phyloP scores from a whole-genome alignment of 2,888 invertebrate species.

The Eristalis intricaria region DNA sequence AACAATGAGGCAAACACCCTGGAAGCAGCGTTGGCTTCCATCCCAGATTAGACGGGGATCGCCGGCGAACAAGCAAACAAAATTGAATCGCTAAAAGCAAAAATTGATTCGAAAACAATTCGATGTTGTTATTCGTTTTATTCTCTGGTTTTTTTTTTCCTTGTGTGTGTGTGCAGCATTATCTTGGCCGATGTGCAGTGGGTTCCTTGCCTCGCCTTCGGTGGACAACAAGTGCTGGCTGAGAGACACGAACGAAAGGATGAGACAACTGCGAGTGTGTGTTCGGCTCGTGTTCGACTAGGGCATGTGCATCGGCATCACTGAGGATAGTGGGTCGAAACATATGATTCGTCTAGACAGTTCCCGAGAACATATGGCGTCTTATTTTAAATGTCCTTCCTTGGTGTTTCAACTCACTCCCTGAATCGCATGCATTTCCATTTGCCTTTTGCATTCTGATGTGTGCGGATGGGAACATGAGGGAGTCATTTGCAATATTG shows the following conservation, averaged over 20 bases:
- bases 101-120: slow-evolving; percentile 70
- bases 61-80: slow-evolving; percentile 51
- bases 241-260: neutral
- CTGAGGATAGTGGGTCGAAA: slow-evolving; percentile 13
- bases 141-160: neutral
- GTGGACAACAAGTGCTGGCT: neutral
- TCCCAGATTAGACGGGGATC: slow-evolving; percentile 41
- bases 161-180: neutral
- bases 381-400: slow-evolving; percentile 6
- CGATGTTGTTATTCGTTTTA: slow-evolving; percentile 1
- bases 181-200: neutral
- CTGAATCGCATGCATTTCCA: slow-evolving; percentile 11
- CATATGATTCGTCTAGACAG: slow-evolving; percentile 62
- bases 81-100: slow-evolving; percentile 65
- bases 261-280: slow-evolving; percentile 8
- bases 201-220: neutral
- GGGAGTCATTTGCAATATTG: neutral
- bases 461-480: neutral
- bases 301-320: neutral
- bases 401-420: neutral
- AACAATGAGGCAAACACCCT: slow-evolving; percentile 15
- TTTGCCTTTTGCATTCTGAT: slow-evolving; percentile 10
- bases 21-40: slow-evolving; percentile 12
- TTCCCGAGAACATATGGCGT: slow-evolving; percentile 41
- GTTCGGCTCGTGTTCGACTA: slow-evolving; percentile 1